Conservation (phyloP, 2,113 vertebrate genomes). For the Hypocryptadius cinnamomeus region DNA sequence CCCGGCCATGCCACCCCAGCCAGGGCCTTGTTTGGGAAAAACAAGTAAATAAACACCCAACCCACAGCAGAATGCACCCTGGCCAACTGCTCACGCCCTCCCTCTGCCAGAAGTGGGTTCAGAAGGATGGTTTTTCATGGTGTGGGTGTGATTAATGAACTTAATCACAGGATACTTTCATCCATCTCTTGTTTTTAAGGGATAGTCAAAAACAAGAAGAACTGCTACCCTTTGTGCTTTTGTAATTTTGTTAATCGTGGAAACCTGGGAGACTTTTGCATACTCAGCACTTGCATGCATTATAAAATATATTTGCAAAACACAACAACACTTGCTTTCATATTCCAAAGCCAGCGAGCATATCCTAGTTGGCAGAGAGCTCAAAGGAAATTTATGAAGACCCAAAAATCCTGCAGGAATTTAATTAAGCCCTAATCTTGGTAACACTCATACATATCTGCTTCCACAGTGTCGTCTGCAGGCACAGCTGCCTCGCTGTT, state of each 20-base stretch:
- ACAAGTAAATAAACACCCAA: background rate
- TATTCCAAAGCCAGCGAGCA: background rate
- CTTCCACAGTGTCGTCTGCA: background rate
- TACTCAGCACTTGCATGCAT: slow-evolving; percentile 6
- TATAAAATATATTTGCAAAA: slow-evolving; percentile 36
- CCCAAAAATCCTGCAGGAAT: slow-evolving; percentile 33
- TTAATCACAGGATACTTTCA: slow-evolving; percentile 36
- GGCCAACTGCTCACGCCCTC: background rate
- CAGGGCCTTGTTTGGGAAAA: background rate
- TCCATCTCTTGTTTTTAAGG: slow-evolving; percentile 4
- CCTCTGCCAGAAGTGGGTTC: background rate
- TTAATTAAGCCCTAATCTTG: slow-evolving; percentile 42
- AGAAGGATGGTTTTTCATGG: background rate
- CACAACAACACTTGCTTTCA: slow-evolving; percentile 30
- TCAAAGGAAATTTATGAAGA: slow-evolving; percentile 38
- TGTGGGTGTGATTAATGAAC: slow-evolving; percentile 34
- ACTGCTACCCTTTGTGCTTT: slow-evolving; percentile 14
- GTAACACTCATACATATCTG: background rate
- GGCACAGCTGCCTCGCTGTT: background rate
- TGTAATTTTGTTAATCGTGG: slow-evolving; percentile 28
- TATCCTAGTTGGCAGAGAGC: slow-evolving; percentile 33
- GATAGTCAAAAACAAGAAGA: background rate
- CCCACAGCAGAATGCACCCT: background rate
- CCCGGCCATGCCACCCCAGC: background rate
- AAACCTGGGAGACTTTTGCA: slow-evolving; percentile 4